Percentiles rank a stretch among this genome's conserved stretches.
phyloP scores from a whole-genome alignment of 2,888 invertebrate genomes.

The Fragum whitleyi region DNA sequence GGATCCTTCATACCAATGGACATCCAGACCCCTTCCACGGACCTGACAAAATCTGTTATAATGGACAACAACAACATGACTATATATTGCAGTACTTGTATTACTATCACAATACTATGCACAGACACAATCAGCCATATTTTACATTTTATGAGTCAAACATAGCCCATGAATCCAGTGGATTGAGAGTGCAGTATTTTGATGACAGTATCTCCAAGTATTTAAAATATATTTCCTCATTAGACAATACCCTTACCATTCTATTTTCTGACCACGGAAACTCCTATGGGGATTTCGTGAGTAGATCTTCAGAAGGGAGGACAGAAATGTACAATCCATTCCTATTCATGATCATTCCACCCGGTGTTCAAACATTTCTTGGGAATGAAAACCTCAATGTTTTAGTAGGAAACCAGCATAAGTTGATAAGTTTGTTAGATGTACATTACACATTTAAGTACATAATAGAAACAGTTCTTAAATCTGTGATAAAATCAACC shows the following conservation, averaged over 20 bases:
- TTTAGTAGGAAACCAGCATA: constrained; percentile 69
- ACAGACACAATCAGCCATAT: constrained; percentile 54
- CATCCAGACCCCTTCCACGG: constrained; percentile 76
- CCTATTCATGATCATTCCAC: constrained; percentile 74
- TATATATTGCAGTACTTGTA: constrained; percentile 74
- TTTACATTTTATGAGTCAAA: constrained; percentile 72
- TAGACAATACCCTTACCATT: constrained; percentile 73
- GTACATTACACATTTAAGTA: constrained; percentile 71
- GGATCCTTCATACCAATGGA: constrained; percentile 66
- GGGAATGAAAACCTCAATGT: constrained; percentile 56
- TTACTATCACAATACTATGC: constrained; percentile 63
- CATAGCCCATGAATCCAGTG: constrained; percentile 76
- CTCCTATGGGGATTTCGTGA: constrained; percentile 74
- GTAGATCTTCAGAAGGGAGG: constrained; percentile 67
- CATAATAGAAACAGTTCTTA: constrained; percentile 34
- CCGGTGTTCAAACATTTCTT: constrained; percentile 58
- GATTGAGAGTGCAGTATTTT: constrained; percentile 72
- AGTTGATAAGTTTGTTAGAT: constrained; percentile 73
- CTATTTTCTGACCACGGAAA: constrained; percentile 80
- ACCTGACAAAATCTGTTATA: constrained; percentile 75
- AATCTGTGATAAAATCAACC: background rate
- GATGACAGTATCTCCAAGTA: constrained; percentile 69
- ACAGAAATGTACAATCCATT: constrained; percentile 76
- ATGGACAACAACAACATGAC: constrained; percentile 75
- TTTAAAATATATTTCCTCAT: constrained; percentile 49